A percentile compares a stretch with the other conserved stretches of the same genome.
Conservation (phyloP, 2,888 invertebrate genomes). For the Troides aeacus region DNA sequence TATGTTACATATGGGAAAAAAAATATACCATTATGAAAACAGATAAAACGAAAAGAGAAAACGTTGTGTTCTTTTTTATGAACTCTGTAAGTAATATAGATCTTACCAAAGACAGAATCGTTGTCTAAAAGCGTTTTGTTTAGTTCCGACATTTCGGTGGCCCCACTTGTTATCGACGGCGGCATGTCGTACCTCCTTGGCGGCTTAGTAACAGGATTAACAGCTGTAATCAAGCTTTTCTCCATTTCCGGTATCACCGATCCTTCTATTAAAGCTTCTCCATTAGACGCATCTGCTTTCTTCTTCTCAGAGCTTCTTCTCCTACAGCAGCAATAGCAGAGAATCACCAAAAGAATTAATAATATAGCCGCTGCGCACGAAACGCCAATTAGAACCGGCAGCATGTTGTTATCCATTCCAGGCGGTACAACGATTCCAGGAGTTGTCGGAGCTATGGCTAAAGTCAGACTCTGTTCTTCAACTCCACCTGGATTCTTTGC, state of each 20-base stretch:
- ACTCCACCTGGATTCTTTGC: slow-evolving; percentile 91
- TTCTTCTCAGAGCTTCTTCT: slow-evolving; percentile 81
- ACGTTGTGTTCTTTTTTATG: no score
- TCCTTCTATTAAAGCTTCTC: slow-evolving; percentile 86
- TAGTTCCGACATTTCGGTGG: slow-evolving; percentile 89
- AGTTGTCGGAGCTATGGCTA: slow-evolving; percentile 73
- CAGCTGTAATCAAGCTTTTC: slow-evolving; percentile 90
- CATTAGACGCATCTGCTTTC: slow-evolving; percentile 80
- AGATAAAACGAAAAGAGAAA: no score
- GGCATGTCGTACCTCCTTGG: slow-evolving; percentile 88
- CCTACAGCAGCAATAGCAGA: slow-evolving; percentile 80
- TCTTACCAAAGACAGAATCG: slow-evolving; percentile 89
- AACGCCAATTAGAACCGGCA: slow-evolving; percentile 78
- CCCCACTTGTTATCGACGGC: slow-evolving; percentile 84
- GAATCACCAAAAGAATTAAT: slow-evolving; percentile 73
- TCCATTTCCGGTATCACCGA: slow-evolving; percentile 91
- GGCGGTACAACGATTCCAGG: slow-evolving; percentile 69
- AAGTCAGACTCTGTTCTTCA: slow-evolving; percentile 86
- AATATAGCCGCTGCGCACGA: slow-evolving; percentile 72
- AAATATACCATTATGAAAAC: no score
- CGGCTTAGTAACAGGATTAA: slow-evolving; percentile 91
- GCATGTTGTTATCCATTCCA: slow-evolving; percentile 78
- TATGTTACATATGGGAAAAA: no score
- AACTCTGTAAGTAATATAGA: slow-evolving; percentile 10
- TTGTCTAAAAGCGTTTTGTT: slow-evolving; percentile 90